phyloP scores from a whole-genome alignment of 2,797 vertebrate species.

The Poeciliopsis paucimaculata region DNA sequence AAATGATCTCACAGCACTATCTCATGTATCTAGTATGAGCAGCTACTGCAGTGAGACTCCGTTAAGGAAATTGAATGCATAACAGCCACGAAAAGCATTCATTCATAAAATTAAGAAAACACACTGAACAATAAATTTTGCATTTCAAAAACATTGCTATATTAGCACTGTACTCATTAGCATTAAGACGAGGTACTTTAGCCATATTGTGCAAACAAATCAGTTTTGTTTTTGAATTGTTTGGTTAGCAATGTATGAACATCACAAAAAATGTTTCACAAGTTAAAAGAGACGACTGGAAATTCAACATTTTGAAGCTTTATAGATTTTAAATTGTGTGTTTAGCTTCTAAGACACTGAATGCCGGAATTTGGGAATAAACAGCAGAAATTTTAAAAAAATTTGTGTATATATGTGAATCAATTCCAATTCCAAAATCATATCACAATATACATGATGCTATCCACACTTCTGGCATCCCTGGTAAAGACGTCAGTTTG shows the following conservation, averaged over 20 bases:
- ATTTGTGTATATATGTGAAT: not conserved
- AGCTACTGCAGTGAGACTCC: not conserved
- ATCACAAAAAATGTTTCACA: not conserved
- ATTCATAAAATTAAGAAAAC: not conserved
- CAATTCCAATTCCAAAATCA: not conserved
- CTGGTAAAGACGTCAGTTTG: not conserved
- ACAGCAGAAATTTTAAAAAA: not conserved
- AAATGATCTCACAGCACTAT: not conserved
- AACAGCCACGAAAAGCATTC: not conserved
- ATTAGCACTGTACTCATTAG: not conserved
- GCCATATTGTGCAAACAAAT: not conserved
- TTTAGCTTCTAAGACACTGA: not conserved
- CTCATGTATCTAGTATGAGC: not conserved
- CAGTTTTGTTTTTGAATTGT: not conserved
- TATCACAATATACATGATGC: not conserved
- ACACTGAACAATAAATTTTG: not conserved
- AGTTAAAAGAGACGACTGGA: not conserved
- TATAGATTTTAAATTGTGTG: not conserved
- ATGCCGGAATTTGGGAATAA: not conserved
- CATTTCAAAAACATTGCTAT: not conserved
- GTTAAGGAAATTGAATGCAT: not conserved
- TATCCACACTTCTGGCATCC: not conserved
- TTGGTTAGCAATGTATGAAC: not conserved
- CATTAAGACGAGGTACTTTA: not conserved
- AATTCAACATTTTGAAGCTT: not conserved